Evolutionary conservation across 1,140 invertebrate species (phyloP).

Genomic region (Aphis gossypii): DNA sequence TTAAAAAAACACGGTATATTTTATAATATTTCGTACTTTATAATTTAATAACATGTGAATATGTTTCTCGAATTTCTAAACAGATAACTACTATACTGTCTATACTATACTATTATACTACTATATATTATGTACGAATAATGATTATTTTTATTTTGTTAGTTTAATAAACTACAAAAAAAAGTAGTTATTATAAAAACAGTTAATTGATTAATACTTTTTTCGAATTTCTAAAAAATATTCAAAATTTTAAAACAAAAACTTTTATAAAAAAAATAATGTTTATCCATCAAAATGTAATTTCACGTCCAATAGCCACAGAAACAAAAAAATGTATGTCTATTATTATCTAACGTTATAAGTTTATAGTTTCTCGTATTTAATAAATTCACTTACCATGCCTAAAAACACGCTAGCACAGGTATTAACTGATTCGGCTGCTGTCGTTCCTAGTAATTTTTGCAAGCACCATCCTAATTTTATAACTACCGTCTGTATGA

Average conservation of each 20-base stretch:
- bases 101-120: no score
- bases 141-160: no score
- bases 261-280: not conserved
- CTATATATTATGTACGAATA: no score
- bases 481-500: slow-evolving; percentile 86
- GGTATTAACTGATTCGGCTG: slow-evolving; percentile 90
- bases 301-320: no score
- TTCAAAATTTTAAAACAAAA: not conserved
- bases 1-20: no score
- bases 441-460: slow-evolving; percentile 80
- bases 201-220: not conserved
- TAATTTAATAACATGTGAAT: no score
- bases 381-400: slow-evolving; percentile 70
- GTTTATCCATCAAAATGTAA: no score
- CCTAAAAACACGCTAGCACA: slow-evolving; percentile 91
- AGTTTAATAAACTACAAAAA: no score
- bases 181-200: not conserved
- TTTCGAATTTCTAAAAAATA: not conserved
- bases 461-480: slow-evolving; percentile 82
- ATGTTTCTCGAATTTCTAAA: not conserved
- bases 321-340: no score
- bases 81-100: not conserved
- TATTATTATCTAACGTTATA: no score
- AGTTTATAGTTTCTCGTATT: not conserved
- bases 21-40: no score